Conservation (phyloP, 1,140 invertebrate species). For the Drosophila rufa region DNA sequence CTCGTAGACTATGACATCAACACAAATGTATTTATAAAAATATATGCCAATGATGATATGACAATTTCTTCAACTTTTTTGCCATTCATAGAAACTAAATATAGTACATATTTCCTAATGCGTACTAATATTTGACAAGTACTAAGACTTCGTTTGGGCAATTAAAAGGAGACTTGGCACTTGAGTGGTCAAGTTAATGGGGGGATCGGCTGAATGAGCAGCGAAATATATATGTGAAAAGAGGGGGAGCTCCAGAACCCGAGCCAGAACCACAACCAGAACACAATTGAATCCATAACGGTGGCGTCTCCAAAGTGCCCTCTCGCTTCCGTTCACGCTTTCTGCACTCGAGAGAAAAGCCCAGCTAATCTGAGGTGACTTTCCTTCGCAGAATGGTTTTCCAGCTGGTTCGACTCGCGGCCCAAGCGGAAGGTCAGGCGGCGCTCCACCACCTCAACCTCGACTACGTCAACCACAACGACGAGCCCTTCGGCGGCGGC, state of each 20-base stretch:
- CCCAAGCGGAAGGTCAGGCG: conserved; percentile 68
- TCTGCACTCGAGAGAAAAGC: conserved; percentile 23
- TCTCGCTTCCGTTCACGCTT: conserved; percentile 39
- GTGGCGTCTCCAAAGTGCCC: conserved; percentile 2
- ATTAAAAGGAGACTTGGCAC: conserved; percentile 11
- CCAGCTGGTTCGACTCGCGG: conserved; percentile 74
- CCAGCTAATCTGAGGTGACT: conserved; percentile 2
- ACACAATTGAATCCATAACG: conserved; percentile 26
- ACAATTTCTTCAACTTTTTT: neutral
- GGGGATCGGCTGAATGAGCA: conserved; percentile 34
- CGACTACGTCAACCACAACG: conserved; percentile 64
- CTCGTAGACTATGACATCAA: neutral
- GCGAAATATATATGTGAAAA: neutral
- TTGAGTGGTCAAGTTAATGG: conserved; percentile 26
- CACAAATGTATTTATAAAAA: neutral
- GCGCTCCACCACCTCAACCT: conserved; percentile 66
- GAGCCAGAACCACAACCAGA: conserved; percentile 4
- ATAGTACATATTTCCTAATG: too few relatives aligned
- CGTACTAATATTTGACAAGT: neutral
- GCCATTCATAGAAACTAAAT: neutral
- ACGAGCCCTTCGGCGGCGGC: conserved; percentile 57
- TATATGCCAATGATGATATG: neutral
- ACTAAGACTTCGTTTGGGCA: neutral
- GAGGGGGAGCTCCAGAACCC: neutral
- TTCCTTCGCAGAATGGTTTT: conserved; percentile 73